Evolutionary conservation across 2,797 vertebrate species (phyloP).

Genomic region (Distichodus sexfasciatus): DNA sequence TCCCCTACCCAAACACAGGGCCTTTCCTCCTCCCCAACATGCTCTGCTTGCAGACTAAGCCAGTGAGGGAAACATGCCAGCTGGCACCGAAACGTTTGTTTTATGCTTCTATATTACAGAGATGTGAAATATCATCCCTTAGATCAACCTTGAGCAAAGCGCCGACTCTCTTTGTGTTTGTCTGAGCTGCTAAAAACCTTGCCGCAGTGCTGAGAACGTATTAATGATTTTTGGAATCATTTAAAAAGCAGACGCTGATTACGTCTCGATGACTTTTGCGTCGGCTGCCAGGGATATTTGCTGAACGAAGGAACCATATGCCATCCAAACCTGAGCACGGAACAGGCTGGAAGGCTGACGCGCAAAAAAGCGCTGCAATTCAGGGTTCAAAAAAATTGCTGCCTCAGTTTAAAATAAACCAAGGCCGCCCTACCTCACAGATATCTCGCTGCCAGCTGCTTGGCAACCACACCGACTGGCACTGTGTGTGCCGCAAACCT

Average conservation of each 20-base stretch:
- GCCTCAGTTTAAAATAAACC: slow-evolving; percentile 15
- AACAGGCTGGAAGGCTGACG: neutral
- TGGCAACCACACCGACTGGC: slow-evolving; percentile 25
- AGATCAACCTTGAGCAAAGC: neutral
- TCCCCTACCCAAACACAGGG: neutral
- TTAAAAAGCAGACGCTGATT: neutral
- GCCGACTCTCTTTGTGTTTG: neutral
- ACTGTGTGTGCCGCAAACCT: neutral
- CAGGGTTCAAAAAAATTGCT: neutral
- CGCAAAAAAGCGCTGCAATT: slow-evolving; percentile 9
- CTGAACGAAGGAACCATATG: neutral
- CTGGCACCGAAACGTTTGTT: neutral
- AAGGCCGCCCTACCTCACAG: slow-evolving; percentile 21
- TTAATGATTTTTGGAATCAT: neutral
- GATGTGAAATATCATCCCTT: neutral
- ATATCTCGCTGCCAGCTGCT: slow-evolving; percentile 28
- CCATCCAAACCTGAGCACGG: neutral
- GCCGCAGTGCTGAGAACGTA: neutral
- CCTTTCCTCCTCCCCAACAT: neutral
- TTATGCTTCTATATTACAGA: neutral
- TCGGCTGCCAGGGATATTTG: neutral
- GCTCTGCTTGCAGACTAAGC: neutral
- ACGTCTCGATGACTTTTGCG: neutral
- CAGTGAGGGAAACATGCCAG: neutral
- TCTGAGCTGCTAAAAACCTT: neutral